A percentile compares a stretch with the other conserved stretches of the same genome.
These are phyloP conservation scores for Porites evermanni DNA, from an alignment of 92 coral and sea anemone species.

Conservation along the genomic window DNA sequence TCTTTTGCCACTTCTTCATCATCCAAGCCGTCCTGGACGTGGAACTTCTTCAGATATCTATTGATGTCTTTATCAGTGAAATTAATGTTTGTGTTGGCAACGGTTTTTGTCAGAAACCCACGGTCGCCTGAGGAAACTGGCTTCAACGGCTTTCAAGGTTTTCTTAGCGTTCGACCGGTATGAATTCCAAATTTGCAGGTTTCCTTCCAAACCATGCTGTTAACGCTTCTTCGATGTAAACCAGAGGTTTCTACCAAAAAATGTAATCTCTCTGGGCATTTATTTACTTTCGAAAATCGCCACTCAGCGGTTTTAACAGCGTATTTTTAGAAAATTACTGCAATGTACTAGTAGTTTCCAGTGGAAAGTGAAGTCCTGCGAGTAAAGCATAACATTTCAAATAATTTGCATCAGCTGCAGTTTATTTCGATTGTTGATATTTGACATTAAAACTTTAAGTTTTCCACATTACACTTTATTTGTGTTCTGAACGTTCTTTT, in stretches of 20 bases:
- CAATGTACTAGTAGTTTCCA: background rate
- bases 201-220: slow-evolving; percentile 77
- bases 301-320: background rate
- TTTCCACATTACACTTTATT: too few relatives aligned
- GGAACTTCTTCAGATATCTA: slow-evolving; percentile 38
- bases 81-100: slow-evolving; percentile 9
- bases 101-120: slow-evolving; percentile 54
- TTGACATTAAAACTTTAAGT: too few relatives aligned
- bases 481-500: too few relatives aligned
- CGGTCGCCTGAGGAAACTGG: slow-evolving; percentile 5
- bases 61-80: slow-evolving; percentile 41
- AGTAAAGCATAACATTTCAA: too few relatives aligned
- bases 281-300: slow-evolving; percentile 1
- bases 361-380: too few relatives aligned
- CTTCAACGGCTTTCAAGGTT: background rate
- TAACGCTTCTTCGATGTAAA: slow-evolving; percentile 3
- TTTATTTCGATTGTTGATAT: too few relatives aligned
- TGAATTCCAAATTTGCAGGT: slow-evolving; percentile 77
- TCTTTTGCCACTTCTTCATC: slow-evolving; percentile 42
- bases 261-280: background rate
- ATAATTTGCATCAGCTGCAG: too few relatives aligned
- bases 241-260: background rate
- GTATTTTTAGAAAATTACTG: slow-evolving; percentile 16
- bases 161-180: slow-evolving; percentile 80
- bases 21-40: slow-evolving; percentile 42